A percentile compares a stretch with the other conserved stretches of the same genome.
phyloP scores from a whole-genome alignment of 2,888 invertebrate species.

The Mylabris sibirica region DNA sequence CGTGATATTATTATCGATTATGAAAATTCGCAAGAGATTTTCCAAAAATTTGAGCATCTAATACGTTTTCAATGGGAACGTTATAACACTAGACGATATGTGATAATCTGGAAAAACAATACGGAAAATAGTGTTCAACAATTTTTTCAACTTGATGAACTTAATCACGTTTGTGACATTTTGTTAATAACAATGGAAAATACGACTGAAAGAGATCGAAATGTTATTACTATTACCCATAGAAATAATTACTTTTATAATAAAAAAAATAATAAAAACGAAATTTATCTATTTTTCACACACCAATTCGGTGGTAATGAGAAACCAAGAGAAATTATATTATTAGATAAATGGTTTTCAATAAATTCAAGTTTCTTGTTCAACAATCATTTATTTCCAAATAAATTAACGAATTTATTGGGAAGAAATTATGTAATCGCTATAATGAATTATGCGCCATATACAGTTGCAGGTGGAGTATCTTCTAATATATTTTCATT shows the following conservation, averaged over 20 bases:
- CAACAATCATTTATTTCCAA: conserved; percentile 43
- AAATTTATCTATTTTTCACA: background rate
- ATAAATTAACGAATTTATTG: conserved; percentile 39
- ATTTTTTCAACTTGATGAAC: background rate
- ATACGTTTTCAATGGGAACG: conserved; percentile 6
- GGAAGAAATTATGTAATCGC: conserved; percentile 61
- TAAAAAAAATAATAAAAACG: background rate
- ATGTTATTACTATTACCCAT: no score
- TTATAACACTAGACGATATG: background rate
- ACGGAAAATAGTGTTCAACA: background rate
- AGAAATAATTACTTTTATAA: background rate
- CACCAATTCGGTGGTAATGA: background rate
- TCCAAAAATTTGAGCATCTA: background rate
- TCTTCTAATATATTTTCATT: conserved; percentile 8
- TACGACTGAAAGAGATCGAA: background rate
- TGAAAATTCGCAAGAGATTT: background rate
- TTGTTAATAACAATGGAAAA: background rate
- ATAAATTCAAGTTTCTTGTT: conserved; percentile 38
- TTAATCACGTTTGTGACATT: conserved; percentile 31
- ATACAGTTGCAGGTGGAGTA: conserved; percentile 57
- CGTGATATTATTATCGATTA: conserved; percentile 5
- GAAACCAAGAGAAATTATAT: background rate
- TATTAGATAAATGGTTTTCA: conserved; percentile 44
- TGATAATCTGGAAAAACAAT: background rate
- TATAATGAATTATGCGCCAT: conserved; percentile 67